Conservation (phyloP, 2,797 vertebrate genomes). For the Spheniscus humboldti region DNA sequence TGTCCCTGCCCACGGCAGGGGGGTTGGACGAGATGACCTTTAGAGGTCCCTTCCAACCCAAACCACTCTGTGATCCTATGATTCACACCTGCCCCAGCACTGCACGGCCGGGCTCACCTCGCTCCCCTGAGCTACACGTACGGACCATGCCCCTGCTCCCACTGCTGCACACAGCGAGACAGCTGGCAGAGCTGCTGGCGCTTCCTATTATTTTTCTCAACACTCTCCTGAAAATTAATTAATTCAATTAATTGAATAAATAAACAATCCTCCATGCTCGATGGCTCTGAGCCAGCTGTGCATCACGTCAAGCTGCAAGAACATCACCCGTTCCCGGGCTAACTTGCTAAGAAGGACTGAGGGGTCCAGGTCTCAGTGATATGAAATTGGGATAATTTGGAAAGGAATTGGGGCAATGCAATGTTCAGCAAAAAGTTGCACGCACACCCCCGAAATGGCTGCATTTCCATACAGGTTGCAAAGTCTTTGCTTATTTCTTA, state of each 20-base stretch:
- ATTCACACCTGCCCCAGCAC: neutral
- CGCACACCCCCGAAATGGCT: neutral
- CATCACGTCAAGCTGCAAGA: neutral
- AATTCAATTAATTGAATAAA: conserved; percentile 44
- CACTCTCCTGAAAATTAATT: conserved; percentile 24
- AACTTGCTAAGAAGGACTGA: neutral
- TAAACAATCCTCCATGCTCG: neutral
- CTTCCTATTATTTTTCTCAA: neutral
- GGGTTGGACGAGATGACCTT: accelerated
- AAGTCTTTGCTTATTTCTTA: neutral
- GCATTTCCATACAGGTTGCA: neutral
- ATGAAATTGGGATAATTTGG: neutral
- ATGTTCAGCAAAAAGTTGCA: neutral
- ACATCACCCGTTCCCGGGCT: neutral
- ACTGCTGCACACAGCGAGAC: neutral
- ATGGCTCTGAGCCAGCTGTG: neutral
- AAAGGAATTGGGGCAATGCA: neutral
- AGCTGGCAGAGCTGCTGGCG: neutral
- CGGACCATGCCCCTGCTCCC: neutral
- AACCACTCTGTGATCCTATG: neutral
- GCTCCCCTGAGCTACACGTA: neutral
- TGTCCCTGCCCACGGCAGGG: neutral
- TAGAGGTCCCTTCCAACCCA: neutral
- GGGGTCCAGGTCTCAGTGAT: neutral
- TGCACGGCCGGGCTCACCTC: accelerated